These are phyloP conservation scores for Conops quadrifasciatus DNA, from an alignment of 2,888 invertebrate species.

Conservation along the genomic window DNA sequence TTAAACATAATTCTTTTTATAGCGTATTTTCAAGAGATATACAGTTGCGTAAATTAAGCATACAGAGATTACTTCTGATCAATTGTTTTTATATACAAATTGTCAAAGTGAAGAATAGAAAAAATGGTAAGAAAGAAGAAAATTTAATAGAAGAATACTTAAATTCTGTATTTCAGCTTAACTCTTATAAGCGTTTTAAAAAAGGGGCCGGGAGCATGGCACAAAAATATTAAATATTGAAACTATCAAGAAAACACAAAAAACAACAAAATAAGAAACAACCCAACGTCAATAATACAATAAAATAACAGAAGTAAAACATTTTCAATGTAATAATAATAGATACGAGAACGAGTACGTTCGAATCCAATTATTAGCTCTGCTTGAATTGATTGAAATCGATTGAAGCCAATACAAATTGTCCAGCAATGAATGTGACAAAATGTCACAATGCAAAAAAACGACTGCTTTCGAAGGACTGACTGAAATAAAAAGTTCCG, in stretches of 20 bases:
- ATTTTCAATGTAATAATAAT: conserved; percentile 17
- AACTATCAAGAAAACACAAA: background rate
- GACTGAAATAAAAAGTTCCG: background rate
- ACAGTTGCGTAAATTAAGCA: no score
- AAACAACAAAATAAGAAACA: background rate
- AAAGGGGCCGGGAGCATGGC: background rate
- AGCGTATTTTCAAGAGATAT: no score
- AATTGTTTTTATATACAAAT: no score
- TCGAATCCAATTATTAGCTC: background rate
- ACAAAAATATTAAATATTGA: background rate
- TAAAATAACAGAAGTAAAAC: background rate
- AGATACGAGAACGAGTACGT: conserved; percentile 1
- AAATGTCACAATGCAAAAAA: conserved; percentile 1
- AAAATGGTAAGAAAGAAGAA: no score
- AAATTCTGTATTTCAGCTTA: no score
- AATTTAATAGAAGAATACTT: no score
- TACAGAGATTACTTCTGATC: no score
- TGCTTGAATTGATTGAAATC: conserved; percentile 25
- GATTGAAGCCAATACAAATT: conserved; percentile 10
- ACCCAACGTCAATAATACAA: background rate
- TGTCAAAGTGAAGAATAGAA: no score
- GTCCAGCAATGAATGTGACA: conserved; percentile 16
- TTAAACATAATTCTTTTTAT: no score
- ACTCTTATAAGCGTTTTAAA: no score
- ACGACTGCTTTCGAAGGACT: background rate